Evolutionary conservation across 1,140 invertebrate species (phyloP).

Genomic region (Caenorhabditis brenneri): DNA sequence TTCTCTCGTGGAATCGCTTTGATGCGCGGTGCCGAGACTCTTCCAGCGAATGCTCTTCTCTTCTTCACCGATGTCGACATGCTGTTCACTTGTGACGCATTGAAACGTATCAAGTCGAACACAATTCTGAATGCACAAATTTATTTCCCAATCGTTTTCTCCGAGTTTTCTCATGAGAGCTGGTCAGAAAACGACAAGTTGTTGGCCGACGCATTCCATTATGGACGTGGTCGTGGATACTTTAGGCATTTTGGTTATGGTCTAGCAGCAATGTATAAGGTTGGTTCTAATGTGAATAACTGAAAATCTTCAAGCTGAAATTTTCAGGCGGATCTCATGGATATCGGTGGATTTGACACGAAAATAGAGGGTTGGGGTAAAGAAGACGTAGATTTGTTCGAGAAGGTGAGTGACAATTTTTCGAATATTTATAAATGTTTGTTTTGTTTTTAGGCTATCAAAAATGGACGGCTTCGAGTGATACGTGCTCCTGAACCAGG

Average conservation of each 20-base stretch:
- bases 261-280: conserved; percentile 87
- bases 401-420: conserved; percentile 79
- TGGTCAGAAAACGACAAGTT: conserved; percentile 64
- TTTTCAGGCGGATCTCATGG: conserved; percentile 78
- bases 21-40: conserved; percentile 72
- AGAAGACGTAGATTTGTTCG: conserved; percentile 89
- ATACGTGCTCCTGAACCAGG: conserved; percentile 85
- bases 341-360: conserved; percentile 87
- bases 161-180: conserved; percentile 83
- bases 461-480: conserved; percentile 72
- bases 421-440: conserved; percentile 89
- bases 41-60: conserved; percentile 76
- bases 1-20: conserved; percentile 73
- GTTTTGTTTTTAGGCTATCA: conserved; percentile 67
- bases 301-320: conserved; percentile 66
- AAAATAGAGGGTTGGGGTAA: conserved; percentile 90
- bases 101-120: conserved; percentile 72
- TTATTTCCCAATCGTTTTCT: conserved; percentile 97
- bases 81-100: conserved; percentile 70
- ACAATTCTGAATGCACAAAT: conserved; percentile 73
- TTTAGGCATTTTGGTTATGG: conserved; percentile 90
- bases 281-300: background rate
- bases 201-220: conserved; percentile 58
- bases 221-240: conserved; percentile 63
- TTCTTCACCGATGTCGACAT: conserved; percentile 78